These are phyloP conservation scores for Stichodactyla helianthus DNA, from an alignment of 64 coral and sea anemone species.

Conservation along the genomic window DNA sequence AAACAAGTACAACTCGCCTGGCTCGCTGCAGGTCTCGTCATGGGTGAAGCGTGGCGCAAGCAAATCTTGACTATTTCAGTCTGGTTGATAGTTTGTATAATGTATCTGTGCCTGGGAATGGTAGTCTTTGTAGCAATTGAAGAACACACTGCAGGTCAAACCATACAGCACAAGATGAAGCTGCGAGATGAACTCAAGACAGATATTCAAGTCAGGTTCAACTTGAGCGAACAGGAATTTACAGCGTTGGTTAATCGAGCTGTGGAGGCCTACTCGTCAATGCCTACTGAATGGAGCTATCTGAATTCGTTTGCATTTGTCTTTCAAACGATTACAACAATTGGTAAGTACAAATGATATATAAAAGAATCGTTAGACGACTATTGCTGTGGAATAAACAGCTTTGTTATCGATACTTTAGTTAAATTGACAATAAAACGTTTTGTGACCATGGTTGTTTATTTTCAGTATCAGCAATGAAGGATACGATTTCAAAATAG, in stretches of 20 bases:
- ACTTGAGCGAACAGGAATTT: slow-evolving; percentile 2
- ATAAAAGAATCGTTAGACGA: too few relatives aligned
- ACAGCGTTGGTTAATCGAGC: not conserved
- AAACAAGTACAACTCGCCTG: not conserved
- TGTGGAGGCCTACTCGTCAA: not conserved
- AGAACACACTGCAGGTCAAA: not conserved
- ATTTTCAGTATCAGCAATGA: too few relatives aligned
- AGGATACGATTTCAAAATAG: too few relatives aligned
- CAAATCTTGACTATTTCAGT: not conserved
- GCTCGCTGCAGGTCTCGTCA: not conserved
- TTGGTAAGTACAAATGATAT: slow-evolving; percentile 2
- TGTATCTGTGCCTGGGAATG: slow-evolving; percentile 20
- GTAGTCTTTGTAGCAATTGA: slow-evolving; percentile 13
- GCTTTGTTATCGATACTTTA: too few relatives aligned
- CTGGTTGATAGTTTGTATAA: not conserved
- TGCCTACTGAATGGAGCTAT: slow-evolving; percentile 1
- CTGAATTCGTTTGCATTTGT: slow-evolving; percentile 12
- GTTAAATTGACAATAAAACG: too few relatives aligned
- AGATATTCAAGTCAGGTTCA: not conserved
- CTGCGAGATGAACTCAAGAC: not conserved
- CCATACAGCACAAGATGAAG: not conserved
- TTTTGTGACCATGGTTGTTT: too few relatives aligned
- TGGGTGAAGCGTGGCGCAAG: not conserved
- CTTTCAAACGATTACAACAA: slow-evolving; percentile 23
- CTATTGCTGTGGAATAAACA: too few relatives aligned